A percentile compares a stretch with the other conserved stretches of the same genome.
Conservation (phyloP, 2,797 vertebrate species). For the Ciconia nigra region DNA sequence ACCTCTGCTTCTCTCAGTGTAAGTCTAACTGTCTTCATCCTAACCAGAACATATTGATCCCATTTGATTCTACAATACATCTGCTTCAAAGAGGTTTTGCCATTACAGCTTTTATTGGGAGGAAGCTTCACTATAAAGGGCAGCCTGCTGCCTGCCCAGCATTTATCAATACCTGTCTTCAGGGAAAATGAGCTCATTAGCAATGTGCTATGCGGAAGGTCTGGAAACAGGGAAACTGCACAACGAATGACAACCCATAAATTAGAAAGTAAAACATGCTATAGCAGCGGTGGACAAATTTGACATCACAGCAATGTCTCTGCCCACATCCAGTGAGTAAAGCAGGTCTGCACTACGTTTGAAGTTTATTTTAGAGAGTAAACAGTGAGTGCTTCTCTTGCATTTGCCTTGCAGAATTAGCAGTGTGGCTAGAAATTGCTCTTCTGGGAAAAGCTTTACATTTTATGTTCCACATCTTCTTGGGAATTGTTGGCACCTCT, state of each 20-base stretch:
- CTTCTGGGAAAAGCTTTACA: conserved; percentile 42
- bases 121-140: background rate
- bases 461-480: conserved; percentile 31
- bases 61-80: conserved; percentile 15
- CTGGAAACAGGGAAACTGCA: background rate
- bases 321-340: background rate
- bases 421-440: conserved; percentile 30
- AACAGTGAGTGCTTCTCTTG: background rate
- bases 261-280: background rate
- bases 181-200: background rate
- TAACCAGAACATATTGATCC: conserved; percentile 36
- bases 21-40: conserved; percentile 6
- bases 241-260: background rate
- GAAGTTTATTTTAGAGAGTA: background rate
- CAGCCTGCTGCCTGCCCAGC: background rate
- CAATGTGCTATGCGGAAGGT: background rate
- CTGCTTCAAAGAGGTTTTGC: conserved; percentile 1
- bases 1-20: background rate
- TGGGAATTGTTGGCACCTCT: conserved; percentile 36
- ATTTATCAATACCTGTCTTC: background rate
- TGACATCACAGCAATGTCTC: background rate
- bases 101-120: background rate
- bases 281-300: background rate
- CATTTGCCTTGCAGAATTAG: conserved; percentile 35
- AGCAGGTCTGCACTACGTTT: background rate